Evolutionary conservation across 1,140 invertebrate genomes (phyloP).

Genomic region (Tetraneura akinire): DNA sequence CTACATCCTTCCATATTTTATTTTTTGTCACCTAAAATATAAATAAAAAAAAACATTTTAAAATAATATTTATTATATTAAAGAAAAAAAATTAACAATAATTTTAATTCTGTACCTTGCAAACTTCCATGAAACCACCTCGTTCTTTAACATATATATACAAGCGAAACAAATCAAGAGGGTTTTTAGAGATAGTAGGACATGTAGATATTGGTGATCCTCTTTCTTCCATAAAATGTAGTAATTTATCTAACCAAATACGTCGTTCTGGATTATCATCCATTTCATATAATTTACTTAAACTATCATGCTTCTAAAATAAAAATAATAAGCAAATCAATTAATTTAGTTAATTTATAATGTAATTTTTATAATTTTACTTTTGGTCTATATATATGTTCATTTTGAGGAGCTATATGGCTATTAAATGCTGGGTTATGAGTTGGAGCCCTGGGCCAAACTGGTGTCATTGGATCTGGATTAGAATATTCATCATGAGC

Average conservation of each 20-base stretch:
- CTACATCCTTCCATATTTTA: conserved; percentile 98
- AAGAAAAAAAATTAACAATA: conserved; percentile 33
- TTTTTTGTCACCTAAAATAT: conserved; percentile 87
- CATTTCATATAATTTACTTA: conserved; percentile 94
- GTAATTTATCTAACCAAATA: conserved; percentile 87
- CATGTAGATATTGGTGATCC: conserved; percentile 90
- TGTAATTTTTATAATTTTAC: conserved; percentile 59
- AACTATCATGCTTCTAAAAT: conserved; percentile 81
- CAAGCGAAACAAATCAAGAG: conserved; percentile 93
- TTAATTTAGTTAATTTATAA: neutral
- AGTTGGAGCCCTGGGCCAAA: conserved; percentile 84
- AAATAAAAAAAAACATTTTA: neutral
- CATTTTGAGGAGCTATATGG: conserved; percentile 70
- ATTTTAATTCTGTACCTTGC: conserved; percentile 68
- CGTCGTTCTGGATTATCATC: conserved; percentile 90
- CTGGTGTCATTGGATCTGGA: conserved; percentile 67
- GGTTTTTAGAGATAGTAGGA: conserved; percentile 97
- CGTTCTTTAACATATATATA: conserved; percentile 93
- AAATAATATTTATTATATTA: neutral
- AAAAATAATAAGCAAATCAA: conserved; percentile 41
- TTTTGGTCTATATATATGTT: conserved; percentile 86
- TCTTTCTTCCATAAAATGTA: conserved; percentile 91
- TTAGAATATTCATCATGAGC: conserved; percentile 83
- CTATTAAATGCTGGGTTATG: conserved; percentile 85
- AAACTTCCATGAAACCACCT: conserved; percentile 96